Percentiles rank a stretch among this genome's conserved stretches.
These are phyloP conservation scores for Synanthedon andrenaeformis DNA, from an alignment of 2,888 invertebrate genomes.

Conservation along the genomic window DNA sequence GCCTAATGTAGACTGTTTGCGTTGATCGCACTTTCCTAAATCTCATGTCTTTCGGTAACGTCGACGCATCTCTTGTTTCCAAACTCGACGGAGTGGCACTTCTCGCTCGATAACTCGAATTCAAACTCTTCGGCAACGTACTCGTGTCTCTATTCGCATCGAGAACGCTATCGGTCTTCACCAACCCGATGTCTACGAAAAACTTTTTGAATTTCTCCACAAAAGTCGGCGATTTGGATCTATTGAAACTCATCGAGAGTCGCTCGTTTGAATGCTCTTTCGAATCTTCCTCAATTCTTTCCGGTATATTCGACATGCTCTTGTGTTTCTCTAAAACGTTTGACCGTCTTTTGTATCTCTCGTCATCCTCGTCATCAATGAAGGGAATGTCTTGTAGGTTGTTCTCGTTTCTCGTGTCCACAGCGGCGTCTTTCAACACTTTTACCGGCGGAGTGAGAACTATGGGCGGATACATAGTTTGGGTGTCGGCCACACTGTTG, in stretches of 20 bases:
- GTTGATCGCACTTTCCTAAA: slow-evolving; percentile 54
- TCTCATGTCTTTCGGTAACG: slow-evolving; percentile 60
- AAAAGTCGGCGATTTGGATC: slow-evolving; percentile 58
- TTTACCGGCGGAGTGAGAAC: slow-evolving; percentile 16
- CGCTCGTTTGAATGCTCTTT: slow-evolving; percentile 43
- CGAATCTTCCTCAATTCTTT: slow-evolving; percentile 43
- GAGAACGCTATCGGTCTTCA: slow-evolving; percentile 31
- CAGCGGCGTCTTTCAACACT: slow-evolving; percentile 53
- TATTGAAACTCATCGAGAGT: slow-evolving; percentile 45
- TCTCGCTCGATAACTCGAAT: slow-evolving; percentile 43
- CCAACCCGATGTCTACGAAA: slow-evolving; percentile 54
- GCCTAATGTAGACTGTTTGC: slow-evolving; percentile 51
- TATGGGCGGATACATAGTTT: slow-evolving; percentile 14
- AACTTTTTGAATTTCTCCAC: slow-evolving; percentile 62
- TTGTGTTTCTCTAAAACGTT: slow-evolving; percentile 52
- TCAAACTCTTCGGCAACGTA: slow-evolving; percentile 48
- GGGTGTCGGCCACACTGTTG: slow-evolving; percentile 48
- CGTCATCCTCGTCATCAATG: slow-evolving; percentile 54
- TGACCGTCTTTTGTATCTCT: slow-evolving; percentile 27
- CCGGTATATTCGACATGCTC: slow-evolving; percentile 60
- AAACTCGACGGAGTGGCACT: slow-evolving; percentile 37
- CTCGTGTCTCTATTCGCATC: slow-evolving; percentile 19
- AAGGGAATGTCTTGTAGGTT: slow-evolving; percentile 62
- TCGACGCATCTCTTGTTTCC: slow-evolving; percentile 45
- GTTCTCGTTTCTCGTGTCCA: slow-evolving; percentile 58